Conservation (phyloP, 2,797 vertebrate genomes). For the Melopsittacus undulatus region DNA sequence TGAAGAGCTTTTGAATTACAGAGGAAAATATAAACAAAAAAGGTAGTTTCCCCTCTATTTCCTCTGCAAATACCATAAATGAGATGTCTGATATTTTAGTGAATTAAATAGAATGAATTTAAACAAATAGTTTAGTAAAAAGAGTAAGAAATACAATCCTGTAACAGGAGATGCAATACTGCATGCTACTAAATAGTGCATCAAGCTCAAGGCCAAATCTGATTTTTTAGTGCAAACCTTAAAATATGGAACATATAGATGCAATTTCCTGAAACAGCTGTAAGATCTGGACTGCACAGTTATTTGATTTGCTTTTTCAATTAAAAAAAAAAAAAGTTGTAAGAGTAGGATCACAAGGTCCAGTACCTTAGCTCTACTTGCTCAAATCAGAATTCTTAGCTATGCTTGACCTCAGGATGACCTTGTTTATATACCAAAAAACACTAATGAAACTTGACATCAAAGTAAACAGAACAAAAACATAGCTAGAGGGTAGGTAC, state of each 20-base stretch:
- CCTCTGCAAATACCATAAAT: neutral
- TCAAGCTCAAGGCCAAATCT: neutral
- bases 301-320: neutral
- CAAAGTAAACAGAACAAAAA: conserved; percentile 65
- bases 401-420: conserved; percentile 59
- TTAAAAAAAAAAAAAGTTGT: neutral
- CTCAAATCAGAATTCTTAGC: conserved; percentile 42
- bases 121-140: neutral
- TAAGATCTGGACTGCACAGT: neutral
- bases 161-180: neutral
- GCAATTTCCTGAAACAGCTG: neutral
- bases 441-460: conserved; percentile 56
- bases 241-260: neutral
- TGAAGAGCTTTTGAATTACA: neutral
- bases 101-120: neutral
- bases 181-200: neutral
- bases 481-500: neutral
- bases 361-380: conserved; percentile 47
- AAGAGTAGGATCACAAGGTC: conserved; percentile 22
- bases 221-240: neutral
- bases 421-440: conserved; percentile 51
- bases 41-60: neutral
- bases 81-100: neutral
- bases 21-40: neutral
- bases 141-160: neutral